Evolutionary conservation across 2,888 invertebrate genomes (phyloP), one percentile per base, ranked within the genome.

Genomic region (Panopea generosa): DNA sequence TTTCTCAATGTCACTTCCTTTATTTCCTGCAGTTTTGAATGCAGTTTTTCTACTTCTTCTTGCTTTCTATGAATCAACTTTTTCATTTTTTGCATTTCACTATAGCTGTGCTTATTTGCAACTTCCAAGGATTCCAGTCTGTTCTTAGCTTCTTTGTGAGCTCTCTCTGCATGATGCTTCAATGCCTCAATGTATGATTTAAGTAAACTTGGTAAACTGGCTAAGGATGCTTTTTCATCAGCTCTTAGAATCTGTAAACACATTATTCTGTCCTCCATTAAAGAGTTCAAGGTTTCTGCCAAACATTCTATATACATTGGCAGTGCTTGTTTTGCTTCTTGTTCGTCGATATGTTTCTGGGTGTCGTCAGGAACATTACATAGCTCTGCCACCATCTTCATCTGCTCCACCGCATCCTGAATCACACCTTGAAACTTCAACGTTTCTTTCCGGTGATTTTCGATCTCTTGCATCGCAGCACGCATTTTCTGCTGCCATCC

Each of bases 401-500:
- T 79, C 53, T 85, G 84, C 16, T 84, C 82, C 2, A 77, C 53
- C 49, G 82, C 79, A 29, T 85, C 84, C 45, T 85, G 84, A 16
- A 86, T 67, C 3, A 71, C 50, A 14, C 63, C 66, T 29, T 86
- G 82, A 20, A 82, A 81, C 26, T 83, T 84, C 20, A 90, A 63
- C 0, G 86, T 80, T 53, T 84, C 76, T 50, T 84, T 86, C 2
- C 90, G 67, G 49, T 90, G 85, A 4, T 55, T 82, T 60, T 91
- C 90, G 4, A 89, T 85, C 77, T 90, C 88, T 40, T 87, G 84
- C 85, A 90, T 80, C 6, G 90, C 88, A 56, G 86, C 85, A 16
- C 86, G 81, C 3, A 90, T 86, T 69, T 87, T 87, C 57, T 84
- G 84, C 24, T 87, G 82, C 90, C 91, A 91, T 1, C 88, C 87